These are phyloP conservation scores for Cebus imitator DNA, from an alignment of 2,113 vertebrate genomes.

Conservation along the genomic window DNA sequence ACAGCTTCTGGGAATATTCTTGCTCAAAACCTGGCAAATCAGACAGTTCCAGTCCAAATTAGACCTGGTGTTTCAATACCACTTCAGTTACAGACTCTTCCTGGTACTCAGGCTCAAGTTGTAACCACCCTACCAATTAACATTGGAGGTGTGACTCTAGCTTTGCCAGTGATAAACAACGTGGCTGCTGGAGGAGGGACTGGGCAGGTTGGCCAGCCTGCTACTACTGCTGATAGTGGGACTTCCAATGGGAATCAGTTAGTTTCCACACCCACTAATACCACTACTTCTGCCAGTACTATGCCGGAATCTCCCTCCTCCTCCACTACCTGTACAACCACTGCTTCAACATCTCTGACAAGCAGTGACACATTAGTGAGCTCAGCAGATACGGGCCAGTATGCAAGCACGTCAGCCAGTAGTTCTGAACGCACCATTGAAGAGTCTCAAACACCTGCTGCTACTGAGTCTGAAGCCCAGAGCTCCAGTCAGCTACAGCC, in stretches of 20 bases:
- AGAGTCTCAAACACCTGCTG: constrained; percentile 86
- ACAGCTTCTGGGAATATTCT: constrained; percentile 90
- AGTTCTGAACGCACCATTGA: constrained; percentile 86
- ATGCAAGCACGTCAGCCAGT: constrained; percentile 85
- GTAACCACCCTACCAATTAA: constrained; percentile 98
- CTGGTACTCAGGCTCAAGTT: constrained; percentile 93
- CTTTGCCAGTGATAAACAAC: constrained; percentile 96
- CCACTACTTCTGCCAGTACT: constrained; percentile 84
- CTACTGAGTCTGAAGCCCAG: constrained; percentile 86
- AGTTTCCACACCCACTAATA: constrained; percentile 87
- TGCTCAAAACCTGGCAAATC: constrained; percentile 92
- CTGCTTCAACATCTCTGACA: constrained; percentile 85
- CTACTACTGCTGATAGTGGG: constrained; percentile 90
- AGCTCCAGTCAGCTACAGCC: constrained; percentile 90
- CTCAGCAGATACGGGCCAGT: constrained; percentile 89
- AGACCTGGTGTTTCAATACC: constrained; percentile 96
- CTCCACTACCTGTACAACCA: constrained; percentile 85
- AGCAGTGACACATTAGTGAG: constrained; percentile 86
- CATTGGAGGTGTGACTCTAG: constrained; percentile 96
- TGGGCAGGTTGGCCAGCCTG: constrained; percentile 91
- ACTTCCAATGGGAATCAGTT: constrained; percentile 95
- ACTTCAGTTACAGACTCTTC: constrained; percentile 95
- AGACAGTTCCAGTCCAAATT: constrained; percentile 96
- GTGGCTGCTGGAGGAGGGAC: constrained; percentile 90
- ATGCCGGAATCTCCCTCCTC: constrained; percentile 87